Evolutionary conservation across 2,888 invertebrate species (phyloP).

Genomic region (Dasysyrphus albostriatus): DNA sequence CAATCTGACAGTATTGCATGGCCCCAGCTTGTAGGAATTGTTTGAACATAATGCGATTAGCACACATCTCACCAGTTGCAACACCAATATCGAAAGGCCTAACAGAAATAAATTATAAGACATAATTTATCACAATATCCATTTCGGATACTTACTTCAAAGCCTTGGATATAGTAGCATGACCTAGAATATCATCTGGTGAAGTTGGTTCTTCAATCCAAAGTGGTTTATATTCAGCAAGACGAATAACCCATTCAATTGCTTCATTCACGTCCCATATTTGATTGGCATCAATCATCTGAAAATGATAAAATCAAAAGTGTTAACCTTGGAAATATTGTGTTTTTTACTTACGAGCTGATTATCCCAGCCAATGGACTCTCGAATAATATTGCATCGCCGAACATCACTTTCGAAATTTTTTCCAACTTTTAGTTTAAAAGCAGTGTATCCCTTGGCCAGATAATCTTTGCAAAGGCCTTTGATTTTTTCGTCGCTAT

Average conservation of each 20-base stretch:
- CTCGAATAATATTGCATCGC: constrained; percentile 89
- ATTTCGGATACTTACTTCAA: constrained; percentile 82
- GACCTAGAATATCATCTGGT: constrained; percentile 95
- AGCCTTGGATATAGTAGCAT: constrained; percentile 91
- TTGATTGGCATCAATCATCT: constrained; percentile 96
- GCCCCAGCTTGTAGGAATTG: constrained; percentile 93
- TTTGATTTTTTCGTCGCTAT: constrained; percentile 90
- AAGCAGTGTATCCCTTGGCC: constrained; percentile 90
- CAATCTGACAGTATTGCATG: constrained; percentile 95
- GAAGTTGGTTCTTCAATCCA: constrained; percentile 98
- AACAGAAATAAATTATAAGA: background rate
- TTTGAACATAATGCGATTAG: constrained; percentile 96
- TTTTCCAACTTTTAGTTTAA: constrained; percentile 96
- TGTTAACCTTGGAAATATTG: too few species aligned
- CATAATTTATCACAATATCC: background rate
- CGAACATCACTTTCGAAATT: constrained; percentile 90
- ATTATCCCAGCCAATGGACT: constrained; percentile 90
- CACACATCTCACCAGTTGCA: constrained; percentile 96
- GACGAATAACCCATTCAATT: constrained; percentile 92
- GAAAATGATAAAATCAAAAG: background rate
- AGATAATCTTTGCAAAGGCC: constrained; percentile 89
- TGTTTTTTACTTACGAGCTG: constrained; percentile 86
- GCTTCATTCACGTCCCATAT: constrained; percentile 94
- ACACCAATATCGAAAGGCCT: constrained; percentile 91
- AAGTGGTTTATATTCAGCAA: constrained; percentile 89